A percentile compares a stretch with the other conserved stretches of the same genome.
These are phyloP conservation scores for Cariama cristata DNA, from an alignment of 2,113 vertebrate genomes.

Conservation along the genomic window DNA sequence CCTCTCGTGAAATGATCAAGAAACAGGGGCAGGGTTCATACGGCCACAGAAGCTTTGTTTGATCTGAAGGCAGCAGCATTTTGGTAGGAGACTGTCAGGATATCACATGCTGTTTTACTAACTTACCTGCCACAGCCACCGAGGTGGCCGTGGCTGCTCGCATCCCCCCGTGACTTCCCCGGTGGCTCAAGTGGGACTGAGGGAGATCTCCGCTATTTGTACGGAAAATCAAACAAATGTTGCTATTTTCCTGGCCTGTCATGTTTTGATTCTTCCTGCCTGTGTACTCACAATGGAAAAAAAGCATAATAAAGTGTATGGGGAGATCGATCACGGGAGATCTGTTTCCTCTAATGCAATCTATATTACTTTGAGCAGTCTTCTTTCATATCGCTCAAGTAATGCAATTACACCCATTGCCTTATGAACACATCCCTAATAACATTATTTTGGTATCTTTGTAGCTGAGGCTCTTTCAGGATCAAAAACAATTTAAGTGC, in stretches of 20 bases:
- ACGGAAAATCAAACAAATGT: background rate
- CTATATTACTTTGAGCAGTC: background rate
- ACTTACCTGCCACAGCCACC: background rate
- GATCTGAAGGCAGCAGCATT: background rate
- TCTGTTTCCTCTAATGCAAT: background rate
- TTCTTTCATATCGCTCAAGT: background rate
- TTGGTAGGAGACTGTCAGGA: background rate
- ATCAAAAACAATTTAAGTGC: background rate
- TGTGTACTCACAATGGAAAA: background rate
- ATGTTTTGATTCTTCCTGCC: background rate
- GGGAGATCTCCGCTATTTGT: background rate
- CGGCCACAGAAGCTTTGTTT: rapidly evolving
- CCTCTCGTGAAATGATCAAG: rapidly evolving
- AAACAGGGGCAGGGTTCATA: background rate
- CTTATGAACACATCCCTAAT: background rate
- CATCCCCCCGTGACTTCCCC: rapidly evolving
- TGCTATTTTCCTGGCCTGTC: background rate
- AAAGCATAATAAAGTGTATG: background rate
- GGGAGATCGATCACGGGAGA: background rate
- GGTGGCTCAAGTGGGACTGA: rapidly evolving
- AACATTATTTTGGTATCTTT: background rate
- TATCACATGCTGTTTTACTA: too few relatives aligned
- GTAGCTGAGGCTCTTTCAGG: background rate
- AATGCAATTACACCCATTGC: background rate
- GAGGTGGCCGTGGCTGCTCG: rapidly evolving